A percentile compares a stretch with the other conserved stretches of the same genome.
phyloP scores from a whole-genome alignment of 2,888 invertebrate species.

The Herminia tarsipennalis region DNA sequence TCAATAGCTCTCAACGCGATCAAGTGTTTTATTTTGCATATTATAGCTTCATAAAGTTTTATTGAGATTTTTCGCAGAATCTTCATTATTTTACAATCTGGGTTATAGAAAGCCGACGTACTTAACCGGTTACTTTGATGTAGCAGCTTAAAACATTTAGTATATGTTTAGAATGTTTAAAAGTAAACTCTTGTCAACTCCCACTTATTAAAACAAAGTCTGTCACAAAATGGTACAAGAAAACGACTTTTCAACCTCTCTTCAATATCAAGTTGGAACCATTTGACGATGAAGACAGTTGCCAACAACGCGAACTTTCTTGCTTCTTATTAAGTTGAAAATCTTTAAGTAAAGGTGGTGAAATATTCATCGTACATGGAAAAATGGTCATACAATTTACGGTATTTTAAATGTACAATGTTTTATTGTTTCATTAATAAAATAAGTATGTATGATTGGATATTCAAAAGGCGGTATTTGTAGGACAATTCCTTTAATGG shows the following conservation, averaged over 20 bases:
- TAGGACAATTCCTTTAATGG: no score
- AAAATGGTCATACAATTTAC: no score
- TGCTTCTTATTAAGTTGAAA: conserved; percentile 25
- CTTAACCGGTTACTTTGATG: neutral
- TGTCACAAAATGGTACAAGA: neutral
- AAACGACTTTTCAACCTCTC: conserved; percentile 3
- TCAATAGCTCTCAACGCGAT: conserved; percentile 49
- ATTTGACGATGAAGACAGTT: conserved; percentile 17
- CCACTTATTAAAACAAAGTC: neutral
- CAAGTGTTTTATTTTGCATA: conserved; percentile 61
- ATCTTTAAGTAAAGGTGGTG: conserved; percentile 8
- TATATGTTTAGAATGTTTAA: neutral
- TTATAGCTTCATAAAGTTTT: conserved; percentile 58
- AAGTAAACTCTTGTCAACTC: neutral
- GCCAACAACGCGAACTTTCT: conserved; percentile 18
- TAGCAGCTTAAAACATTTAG: neutral
- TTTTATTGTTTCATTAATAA: no score
- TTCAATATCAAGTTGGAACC: conserved; percentile 16
- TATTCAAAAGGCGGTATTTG: no score
- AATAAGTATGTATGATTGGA: no score
- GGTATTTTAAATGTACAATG: no score
- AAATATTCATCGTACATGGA: conserved; percentile 20
- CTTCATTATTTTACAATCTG: conserved; percentile 48
- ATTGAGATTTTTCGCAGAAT: conserved; percentile 50
- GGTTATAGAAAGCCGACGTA: conserved; percentile 45